These are phyloP conservation scores for Ophion slaviceki DNA, from an alignment of 2,888 invertebrate species.

Conservation along the genomic window DNA sequence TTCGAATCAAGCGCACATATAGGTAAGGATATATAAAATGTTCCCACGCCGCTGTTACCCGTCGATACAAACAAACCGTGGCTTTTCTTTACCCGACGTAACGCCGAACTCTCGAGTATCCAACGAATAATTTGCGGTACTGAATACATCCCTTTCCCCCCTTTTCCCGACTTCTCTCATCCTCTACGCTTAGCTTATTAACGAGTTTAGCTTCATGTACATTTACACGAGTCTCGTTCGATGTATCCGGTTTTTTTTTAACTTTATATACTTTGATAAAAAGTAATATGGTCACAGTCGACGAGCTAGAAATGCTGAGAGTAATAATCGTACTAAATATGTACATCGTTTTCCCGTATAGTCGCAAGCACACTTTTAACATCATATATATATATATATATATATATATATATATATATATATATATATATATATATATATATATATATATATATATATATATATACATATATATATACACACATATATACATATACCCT, in stretches of 20 bases:
- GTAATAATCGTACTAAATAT: slow-evolving; percentile 46
- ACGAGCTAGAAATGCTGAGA: slow-evolving; percentile 41
- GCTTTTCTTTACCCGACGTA: slow-evolving; percentile 19
- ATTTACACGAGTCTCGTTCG: slow-evolving; percentile 16
- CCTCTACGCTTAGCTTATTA: slow-evolving; percentile 7
- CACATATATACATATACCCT: neutral
- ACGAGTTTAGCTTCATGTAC: slow-evolving; percentile 17
- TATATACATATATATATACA: neutral
- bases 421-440: neutral
- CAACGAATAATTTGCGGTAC: neutral
- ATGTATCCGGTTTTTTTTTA: neutral
- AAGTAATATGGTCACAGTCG: slow-evolving; percentile 33
- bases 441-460: slow-evolving; percentile 5
- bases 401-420: neutral
- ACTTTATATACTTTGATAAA: slow-evolving; percentile 27
- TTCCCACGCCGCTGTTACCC: slow-evolving; percentile 12
- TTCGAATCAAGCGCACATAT: slow-evolving; percentile 20
- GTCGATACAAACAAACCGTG: slow-evolving; percentile 17
- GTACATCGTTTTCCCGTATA: slow-evolving; percentile 57
- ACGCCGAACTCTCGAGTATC: slow-evolving; percentile 22
- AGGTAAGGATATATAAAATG: slow-evolving; percentile 40
- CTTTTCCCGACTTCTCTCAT: neutral
- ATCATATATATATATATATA: neutral
- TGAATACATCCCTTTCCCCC: neutral
- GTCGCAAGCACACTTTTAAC: slow-evolving; percentile 39